Conservation (phyloP, 2,888 invertebrate species). For the Callimorpha dominula region DNA sequence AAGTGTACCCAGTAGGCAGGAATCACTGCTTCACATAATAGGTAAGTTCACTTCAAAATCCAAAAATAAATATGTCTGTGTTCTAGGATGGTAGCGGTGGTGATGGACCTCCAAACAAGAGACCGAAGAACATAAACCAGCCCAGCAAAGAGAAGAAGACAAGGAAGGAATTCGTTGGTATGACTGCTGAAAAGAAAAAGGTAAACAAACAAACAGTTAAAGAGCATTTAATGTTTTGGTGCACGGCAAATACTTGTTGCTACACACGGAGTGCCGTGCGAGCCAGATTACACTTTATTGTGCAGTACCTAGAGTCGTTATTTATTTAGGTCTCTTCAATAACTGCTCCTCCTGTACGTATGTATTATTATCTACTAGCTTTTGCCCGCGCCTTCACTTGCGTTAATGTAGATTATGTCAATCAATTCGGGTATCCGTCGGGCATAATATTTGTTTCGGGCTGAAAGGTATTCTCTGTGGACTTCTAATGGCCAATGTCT, state of each 20-base stretch:
- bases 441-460: no score
- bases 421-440: no score
- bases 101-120: constrained; percentile 71
- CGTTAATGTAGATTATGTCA: no score
- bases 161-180: constrained; percentile 83
- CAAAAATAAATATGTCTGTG: not conserved
- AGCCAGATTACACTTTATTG: not conserved
- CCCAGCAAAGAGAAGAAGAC: constrained; percentile 72
- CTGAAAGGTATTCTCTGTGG: no score
- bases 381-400: no score
- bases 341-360: not conserved
- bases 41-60: no score
- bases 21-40: no score
- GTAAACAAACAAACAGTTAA: constrained; percentile 51
- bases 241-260: not conserved
- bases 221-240: not conserved
- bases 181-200: constrained; percentile 85
- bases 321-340: not conserved
- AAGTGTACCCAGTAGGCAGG: no score
- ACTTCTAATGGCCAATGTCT: no score
- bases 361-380: no score
- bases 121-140: constrained; percentile 54
- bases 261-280: not conserved
- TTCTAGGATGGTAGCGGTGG: constrained; percentile 54
- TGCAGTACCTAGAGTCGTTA: not conserved